A percentile compares a stretch with the other conserved stretches of the same genome.
phyloP scores from a whole-genome alignment of 2,888 invertebrate genomes.

The Pomacea canaliculata region DNA sequence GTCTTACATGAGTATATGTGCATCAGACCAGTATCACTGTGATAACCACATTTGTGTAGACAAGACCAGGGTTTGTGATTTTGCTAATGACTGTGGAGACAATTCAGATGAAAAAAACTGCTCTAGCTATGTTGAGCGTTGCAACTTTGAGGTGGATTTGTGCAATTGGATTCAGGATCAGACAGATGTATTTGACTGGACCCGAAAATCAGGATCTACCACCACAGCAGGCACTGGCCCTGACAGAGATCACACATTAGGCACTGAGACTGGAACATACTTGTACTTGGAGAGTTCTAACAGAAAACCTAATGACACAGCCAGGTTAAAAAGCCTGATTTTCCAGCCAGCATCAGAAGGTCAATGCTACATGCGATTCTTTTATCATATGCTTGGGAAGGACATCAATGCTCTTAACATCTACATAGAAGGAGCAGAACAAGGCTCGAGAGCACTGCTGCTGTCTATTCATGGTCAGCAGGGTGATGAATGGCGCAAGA shows the following conservation, averaged over 20 bases:
- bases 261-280: constrained; percentile 58
- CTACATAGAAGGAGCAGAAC: constrained; percentile 49
- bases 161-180: constrained; percentile 60
- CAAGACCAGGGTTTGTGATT: constrained; percentile 53
- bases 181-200: constrained; percentile 63
- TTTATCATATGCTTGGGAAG: constrained; percentile 61
- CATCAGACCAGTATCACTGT: constrained; percentile 56
- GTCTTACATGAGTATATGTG: constrained; percentile 36
- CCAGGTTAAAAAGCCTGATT: constrained; percentile 53
- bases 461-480: constrained; percentile 29
- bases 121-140: constrained; percentile 48
- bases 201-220: constrained; percentile 48
- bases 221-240: constrained; percentile 59
- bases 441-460: constrained; percentile 40
- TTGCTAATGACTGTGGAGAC: constrained; percentile 63
- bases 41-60: constrained; percentile 54
- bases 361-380: constrained; percentile 57
- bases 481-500: constrained; percentile 51
- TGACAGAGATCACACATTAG: constrained; percentile 54
- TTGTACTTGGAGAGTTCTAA: constrained; percentile 59
- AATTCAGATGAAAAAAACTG: constrained; percentile 58
- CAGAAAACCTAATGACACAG: constrained; percentile 46
- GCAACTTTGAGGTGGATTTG: constrained; percentile 60
- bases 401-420: constrained; percentile 56
- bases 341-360: constrained; percentile 43